Conservation (phyloP, 1,140 invertebrate genomes). For the Akabosia matsudoensis region DNA sequence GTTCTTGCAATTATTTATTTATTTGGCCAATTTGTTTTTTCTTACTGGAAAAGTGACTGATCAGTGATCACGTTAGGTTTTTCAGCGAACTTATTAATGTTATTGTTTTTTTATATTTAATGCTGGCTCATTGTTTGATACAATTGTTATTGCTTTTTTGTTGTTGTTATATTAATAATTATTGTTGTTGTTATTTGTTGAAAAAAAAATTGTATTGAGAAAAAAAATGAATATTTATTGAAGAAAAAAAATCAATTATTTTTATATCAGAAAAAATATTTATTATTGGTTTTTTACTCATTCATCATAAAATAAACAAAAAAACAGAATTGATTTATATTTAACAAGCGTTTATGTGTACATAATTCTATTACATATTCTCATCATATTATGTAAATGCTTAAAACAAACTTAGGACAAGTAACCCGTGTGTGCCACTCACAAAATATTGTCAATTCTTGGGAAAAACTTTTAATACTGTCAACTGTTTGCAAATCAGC, state of each 20-base stretch:
- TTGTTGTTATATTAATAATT: conserved; percentile 38
- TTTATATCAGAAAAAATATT: conserved; percentile 8
- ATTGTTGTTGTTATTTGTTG: conserved; percentile 36
- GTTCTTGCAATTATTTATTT: background rate
- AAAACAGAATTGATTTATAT: no score
- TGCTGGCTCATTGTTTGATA: conserved; percentile 45
- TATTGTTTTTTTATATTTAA: conserved; percentile 33
- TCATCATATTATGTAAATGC: no score
- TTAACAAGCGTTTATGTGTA: no score
- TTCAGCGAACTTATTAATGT: conserved; percentile 22
- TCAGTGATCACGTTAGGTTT: conserved; percentile 15
- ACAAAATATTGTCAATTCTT: no score
- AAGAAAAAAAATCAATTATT: conserved; percentile 32
- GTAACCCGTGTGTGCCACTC: no score
- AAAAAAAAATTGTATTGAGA: conserved; percentile 32
- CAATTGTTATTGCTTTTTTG: conserved; percentile 28
- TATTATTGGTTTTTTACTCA: no score
- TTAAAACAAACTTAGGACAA: no score
- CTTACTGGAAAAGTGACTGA: conserved; percentile 21
- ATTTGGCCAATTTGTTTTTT: conserved; percentile 19
- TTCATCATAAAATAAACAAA: no score
- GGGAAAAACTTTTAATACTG: no score
- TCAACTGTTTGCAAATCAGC: no score
- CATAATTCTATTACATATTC: no score
- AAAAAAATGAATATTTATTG: conserved; percentile 42